Evolutionary conservation across 2,888 invertebrate species (phyloP).

Genomic region (Erebia aethiops): DNA sequence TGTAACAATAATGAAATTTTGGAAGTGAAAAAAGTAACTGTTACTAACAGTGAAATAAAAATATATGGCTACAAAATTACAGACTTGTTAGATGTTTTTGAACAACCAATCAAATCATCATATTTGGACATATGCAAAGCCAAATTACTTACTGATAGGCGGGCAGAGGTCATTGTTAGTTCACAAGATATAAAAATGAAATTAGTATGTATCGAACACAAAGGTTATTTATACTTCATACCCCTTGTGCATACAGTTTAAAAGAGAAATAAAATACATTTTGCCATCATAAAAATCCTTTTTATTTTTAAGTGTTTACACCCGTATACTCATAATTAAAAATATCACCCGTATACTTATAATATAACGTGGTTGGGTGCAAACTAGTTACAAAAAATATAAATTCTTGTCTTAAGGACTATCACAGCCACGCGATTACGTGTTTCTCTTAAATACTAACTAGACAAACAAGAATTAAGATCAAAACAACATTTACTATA

Average conservation of each 20-base stretch:
- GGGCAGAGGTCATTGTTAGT: neutral
- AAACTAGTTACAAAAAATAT: neutral
- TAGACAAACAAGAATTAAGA: neutral
- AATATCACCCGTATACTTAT: too few relatives aligned
- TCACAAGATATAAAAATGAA: slow-evolving; percentile 20
- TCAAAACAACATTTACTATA: too few relatives aligned
- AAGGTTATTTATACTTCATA: slow-evolving; percentile 21
- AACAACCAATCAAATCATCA: slow-evolving; percentile 5
- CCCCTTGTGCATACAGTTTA: slow-evolving; percentile 22
- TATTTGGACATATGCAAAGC: slow-evolving; percentile 11
- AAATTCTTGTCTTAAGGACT: slow-evolving; percentile 10
- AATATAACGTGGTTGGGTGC: too few relatives aligned
- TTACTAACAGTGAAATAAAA: neutral
- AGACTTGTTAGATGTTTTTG: slow-evolving; percentile 1
- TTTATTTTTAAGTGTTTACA: too few relatives aligned
- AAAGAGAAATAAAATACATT: neutral
- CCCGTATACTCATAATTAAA: too few relatives aligned
- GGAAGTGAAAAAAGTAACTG: too few relatives aligned
- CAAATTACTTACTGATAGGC: neutral
- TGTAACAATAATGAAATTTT: too few relatives aligned
- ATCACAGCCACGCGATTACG: slow-evolving; percentile 13
- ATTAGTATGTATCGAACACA: too few relatives aligned
- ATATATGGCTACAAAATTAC: neutral
- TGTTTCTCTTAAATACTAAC: slow-evolving; percentile 6
- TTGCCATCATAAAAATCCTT: too few relatives aligned